Evolutionary conservation across 92 coral and sea anemone species (phyloP), one percentile per base, ranked within the genome.

Genomic region (Zoanthus sansibaricus): DNA sequence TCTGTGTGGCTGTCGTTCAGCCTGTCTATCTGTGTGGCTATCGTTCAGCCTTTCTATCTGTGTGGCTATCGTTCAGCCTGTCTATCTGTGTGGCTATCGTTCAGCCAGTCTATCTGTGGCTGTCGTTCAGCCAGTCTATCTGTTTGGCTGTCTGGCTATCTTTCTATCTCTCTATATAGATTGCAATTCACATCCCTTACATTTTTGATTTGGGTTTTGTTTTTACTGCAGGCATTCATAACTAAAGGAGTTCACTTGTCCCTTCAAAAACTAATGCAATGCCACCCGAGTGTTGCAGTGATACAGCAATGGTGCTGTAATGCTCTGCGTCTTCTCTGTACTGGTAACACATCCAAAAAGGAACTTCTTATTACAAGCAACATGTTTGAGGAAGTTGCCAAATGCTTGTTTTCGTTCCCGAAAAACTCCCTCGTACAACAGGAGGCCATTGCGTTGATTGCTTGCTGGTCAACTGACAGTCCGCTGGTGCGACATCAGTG

Each of bases 401-500:
- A 69, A 7, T 82, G 90, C 76, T 45, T 91, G 42, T 15, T 44
- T 15, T 37, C 89, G 10, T 93, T 86, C 64, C 72, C 73, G 14
- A 76, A 83, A 18, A 86, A 93, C 48, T 54, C 87, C 42, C 83
- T 21, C 48, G 97, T 92, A 5, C 95, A 90, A 71, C 87, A 92
- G 90, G 97, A 95, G 90, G 95, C 95, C 4, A 88, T 97, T 45
- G 95, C 91, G 30, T 61, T 95, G 78, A 90, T 95, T 82, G 99
- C 98, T 54, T 93, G 95, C 61, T 80, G 96, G 88, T 92, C 96
- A 20, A 92, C 96, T 54, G 98, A 92, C 71, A 83, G 93, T 21
- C 92, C 94, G 55, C 88, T 95, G 64, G 93, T 93, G 42, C 92
- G 92, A 25, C 94, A 92, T 78, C 99, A 97, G 83, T 92, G 98